Conservation (phyloP, 2,888 invertebrate species). For the Caenorhabditis virilis region DNA sequence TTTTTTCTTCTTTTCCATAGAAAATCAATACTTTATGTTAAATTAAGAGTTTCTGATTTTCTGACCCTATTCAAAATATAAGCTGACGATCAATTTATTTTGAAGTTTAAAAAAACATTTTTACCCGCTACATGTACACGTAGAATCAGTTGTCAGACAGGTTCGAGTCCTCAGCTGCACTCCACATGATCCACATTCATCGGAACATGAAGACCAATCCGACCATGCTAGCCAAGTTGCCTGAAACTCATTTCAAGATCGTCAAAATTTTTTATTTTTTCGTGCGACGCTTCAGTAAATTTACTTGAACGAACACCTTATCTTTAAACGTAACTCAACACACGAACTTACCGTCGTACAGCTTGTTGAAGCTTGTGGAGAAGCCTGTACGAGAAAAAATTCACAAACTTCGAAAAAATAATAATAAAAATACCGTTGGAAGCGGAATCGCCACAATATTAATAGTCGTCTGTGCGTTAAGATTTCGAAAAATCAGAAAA, state of each 20-base stretch:
- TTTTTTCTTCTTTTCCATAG: too few relatives aligned
- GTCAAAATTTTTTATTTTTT: not conserved
- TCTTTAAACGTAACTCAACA: not conserved
- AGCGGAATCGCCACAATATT: slow-evolving; percentile 26
- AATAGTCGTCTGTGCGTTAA: too few relatives aligned
- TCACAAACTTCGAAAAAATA: not conserved
- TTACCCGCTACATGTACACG: slow-evolving; percentile 45
- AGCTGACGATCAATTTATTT: too few relatives aligned
- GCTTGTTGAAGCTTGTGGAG: slow-evolving; percentile 21
- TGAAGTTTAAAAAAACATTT: not conserved
- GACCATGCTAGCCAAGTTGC: slow-evolving; percentile 50
- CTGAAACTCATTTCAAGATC: slow-evolving; percentile 1
- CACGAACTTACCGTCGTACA: slow-evolving; percentile 25
- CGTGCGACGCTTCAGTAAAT: too few relatives aligned
- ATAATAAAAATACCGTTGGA: slow-evolving; percentile 11
- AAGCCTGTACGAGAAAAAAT: slow-evolving; percentile 12
- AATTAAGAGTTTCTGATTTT: too few relatives aligned
- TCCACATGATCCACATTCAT: slow-evolving; percentile 53
- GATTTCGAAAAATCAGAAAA: too few relatives aligned
- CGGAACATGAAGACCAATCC: slow-evolving; percentile 51
- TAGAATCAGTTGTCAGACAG: slow-evolving; percentile 36
- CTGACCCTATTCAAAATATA: too few relatives aligned
- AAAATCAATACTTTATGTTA: too few relatives aligned
- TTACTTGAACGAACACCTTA: not conserved
- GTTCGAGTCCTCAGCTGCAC: slow-evolving; percentile 46